Evolutionary conservation across 2,888 invertebrate genomes (phyloP).

Genomic region (Elegia similella): DNA sequence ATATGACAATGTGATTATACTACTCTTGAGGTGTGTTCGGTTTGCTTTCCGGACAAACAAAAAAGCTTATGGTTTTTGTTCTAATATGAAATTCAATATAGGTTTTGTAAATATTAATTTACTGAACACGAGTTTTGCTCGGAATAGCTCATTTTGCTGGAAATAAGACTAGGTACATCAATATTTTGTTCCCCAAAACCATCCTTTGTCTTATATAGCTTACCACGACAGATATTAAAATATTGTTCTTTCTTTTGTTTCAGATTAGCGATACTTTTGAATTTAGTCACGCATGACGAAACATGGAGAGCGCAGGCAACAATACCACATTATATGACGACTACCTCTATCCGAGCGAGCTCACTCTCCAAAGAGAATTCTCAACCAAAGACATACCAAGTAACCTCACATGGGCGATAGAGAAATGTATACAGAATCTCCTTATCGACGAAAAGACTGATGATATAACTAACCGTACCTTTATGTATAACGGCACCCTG

Average conservation of each 20-base stretch:
- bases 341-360: constrained; percentile 45
- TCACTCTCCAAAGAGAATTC: constrained; percentile 46
- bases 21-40: not conserved
- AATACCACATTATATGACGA: constrained; percentile 72
- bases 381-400: constrained; percentile 37
- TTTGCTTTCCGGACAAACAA: too few relatives aligned
- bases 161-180: too few relatives aligned
- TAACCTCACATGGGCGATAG: constrained; percentile 55
- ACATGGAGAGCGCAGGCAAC: constrained; percentile 72
- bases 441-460: constrained; percentile 46
- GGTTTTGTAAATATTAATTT: not conserved
- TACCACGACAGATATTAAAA: not conserved
- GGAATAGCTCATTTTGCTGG: too few relatives aligned
- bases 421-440: constrained; percentile 55
- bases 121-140: too few relatives aligned
- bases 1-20: not conserved
- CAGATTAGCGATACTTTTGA: constrained; percentile 41
- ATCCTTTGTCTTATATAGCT: too few relatives aligned
- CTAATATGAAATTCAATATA: too few relatives aligned
- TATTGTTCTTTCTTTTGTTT: constrained; percentile 42
- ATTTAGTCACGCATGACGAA: constrained; percentile 64
- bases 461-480: constrained; percentile 44
- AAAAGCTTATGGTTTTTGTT: too few relatives aligned
- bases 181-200: too few relatives aligned
- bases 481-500: constrained; percentile 55